phyloP scores from a whole-genome alignment of 2,888 invertebrate genomes.

The Cerceris ruficornis region DNA sequence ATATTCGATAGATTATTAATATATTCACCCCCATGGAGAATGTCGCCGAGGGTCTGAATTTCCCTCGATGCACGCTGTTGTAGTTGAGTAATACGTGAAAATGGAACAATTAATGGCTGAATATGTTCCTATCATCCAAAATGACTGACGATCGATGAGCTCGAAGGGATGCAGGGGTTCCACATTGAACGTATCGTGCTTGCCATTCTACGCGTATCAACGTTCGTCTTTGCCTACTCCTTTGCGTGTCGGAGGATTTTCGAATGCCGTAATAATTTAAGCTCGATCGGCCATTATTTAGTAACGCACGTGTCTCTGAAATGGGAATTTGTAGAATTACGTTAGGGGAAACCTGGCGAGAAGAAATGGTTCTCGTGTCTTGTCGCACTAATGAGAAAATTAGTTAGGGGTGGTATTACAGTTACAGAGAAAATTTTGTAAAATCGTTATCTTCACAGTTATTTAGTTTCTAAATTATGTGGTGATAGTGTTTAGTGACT shows the following conservation, averaged over 20 bases:
- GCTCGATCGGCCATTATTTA: background rate
- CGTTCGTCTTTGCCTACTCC: background rate
- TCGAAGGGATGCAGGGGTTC: slow-evolving; percentile 2
- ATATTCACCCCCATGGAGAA: background rate
- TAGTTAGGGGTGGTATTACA: too few relatives aligned
- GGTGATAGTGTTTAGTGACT: too few relatives aligned
- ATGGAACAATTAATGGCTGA: slow-evolving; percentile 54
- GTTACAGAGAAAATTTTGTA: too few relatives aligned
- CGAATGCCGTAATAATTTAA: background rate
- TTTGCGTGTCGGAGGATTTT: slow-evolving; percentile 1
- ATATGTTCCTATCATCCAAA: slow-evolving; percentile 45
- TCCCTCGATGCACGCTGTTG: slow-evolving; percentile 16
- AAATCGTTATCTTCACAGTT: too few relatives aligned
- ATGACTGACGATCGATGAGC: slow-evolving; percentile 44
- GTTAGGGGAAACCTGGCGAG: too few relatives aligned
- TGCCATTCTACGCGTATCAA: background rate
- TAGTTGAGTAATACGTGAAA: slow-evolving; percentile 33
- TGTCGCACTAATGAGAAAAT: too few relatives aligned
- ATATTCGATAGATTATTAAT: background rate
- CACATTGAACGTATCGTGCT: slow-evolving; percentile 13
- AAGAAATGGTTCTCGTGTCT: too few relatives aligned
- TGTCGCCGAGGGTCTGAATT: slow-evolving; percentile 18
- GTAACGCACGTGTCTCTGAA: background rate
- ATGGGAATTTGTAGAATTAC: too few relatives aligned
- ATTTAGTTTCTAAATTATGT: too few relatives aligned